Base-by-base conservation (phyloP, 2,888 invertebrate species). In the Candidula unifasciata region DNA sequence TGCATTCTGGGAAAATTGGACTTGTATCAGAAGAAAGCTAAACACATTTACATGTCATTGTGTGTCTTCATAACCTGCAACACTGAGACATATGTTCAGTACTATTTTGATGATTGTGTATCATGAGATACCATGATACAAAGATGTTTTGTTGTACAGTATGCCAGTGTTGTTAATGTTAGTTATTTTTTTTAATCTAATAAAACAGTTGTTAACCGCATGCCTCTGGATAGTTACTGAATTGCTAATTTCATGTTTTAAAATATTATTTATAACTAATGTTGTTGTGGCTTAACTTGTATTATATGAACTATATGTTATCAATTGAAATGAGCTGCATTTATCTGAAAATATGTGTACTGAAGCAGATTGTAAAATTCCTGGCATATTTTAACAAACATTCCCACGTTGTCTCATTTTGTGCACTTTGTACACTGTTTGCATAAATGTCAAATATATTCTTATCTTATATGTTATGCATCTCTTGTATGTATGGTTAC, bases 311-410 rank as follows among this genome's bases (percentile, higher is more conserved):
- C 21, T 71, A 24, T 71, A 37, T 71, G 37, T 37, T 37, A 73
- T 73, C n/a, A 44, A 73, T n/a, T 73, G 37, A 73, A 21, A 71
- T 13, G 35, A 18, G 73, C 2, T 73, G 73, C 73, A 73, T 73
- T 73, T 73, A 73, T 73, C 44, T 71, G 24, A 71, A 24, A 37
- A 37, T 24, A 24, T 52, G 37, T 37, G 24, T n/a, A 44, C 24
- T n/a, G 8, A 73, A 73, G 44, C 37, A 24, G 24, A 37, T 44
- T 73, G 73, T 44, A 37, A n/a, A 73, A 73, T 6, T n/a, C n/a
- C n/a, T 73, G 73, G 73, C 52, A 73, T 73, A 44, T 44, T 73
- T 73, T 69, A 27, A 73, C 27, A 37, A 71, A 71, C 73, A 73
- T 73, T 73, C 73, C 73, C 18, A 27, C 24, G 44, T 73, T n/a